Evolutionary conservation across 2,113 vertebrate genomes (phyloP).

Genomic region (Otis tarda): DNA sequence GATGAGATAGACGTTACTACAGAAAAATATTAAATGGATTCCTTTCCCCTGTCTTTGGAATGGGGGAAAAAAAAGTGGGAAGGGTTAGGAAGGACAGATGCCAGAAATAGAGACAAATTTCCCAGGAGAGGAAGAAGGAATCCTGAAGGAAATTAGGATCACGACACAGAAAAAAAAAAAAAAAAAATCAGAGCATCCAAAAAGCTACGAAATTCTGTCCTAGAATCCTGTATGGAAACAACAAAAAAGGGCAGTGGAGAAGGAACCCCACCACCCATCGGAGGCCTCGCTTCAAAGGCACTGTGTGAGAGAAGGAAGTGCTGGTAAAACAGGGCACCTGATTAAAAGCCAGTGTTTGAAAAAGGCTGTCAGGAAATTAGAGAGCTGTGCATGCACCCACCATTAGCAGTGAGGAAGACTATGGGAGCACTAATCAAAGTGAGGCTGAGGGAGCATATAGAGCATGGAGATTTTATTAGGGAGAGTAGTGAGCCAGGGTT

Average conservation of each 20-base stretch:
- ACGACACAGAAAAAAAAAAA: background rate
- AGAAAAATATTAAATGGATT: constrained; percentile 69
- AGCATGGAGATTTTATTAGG: constrained; percentile 54
- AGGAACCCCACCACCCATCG: background rate
- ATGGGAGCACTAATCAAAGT: constrained; percentile 35
- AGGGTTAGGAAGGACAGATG: constrained; percentile 46
- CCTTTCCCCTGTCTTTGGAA: constrained; percentile 58
- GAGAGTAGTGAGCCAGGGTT: background rate
- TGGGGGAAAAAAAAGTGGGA: background rate
- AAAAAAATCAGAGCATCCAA: background rate
- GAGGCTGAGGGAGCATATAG: constrained; percentile 43
- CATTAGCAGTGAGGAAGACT: constrained; percentile 47
- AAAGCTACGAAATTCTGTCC: background rate
- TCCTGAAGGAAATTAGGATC: constrained; percentile 60
- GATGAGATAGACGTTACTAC: constrained; percentile 64
- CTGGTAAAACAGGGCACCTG: constrained; percentile 37
- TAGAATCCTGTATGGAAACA: constrained; percentile 18
- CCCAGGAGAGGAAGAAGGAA: constrained; percentile 56
- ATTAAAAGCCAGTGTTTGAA: constrained; percentile 42
- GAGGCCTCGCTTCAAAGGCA: background rate
- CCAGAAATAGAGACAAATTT: constrained; percentile 59
- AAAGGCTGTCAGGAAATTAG: constrained; percentile 31
- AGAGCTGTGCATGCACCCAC: constrained; percentile 12
- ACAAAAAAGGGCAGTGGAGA: background rate
- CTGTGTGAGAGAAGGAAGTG: constrained; percentile 26